Base-by-base conservation (phyloP, 2,797 vertebrate genomes). In the Myripristis jacobus region DNA sequence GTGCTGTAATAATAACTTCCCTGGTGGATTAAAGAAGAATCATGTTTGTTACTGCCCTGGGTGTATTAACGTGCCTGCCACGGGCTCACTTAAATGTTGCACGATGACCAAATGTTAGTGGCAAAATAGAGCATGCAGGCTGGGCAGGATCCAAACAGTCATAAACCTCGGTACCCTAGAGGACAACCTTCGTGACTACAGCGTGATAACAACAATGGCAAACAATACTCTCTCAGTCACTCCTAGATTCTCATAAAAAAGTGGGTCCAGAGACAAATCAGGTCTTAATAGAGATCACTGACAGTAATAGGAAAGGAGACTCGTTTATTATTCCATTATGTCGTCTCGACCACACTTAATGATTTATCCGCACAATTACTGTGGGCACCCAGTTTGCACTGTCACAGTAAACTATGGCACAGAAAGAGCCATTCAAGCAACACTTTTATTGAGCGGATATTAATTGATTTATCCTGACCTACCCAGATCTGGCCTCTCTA, bases 391-490 rank as follows among this genome's bases (percentile, higher is more conserved):
- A 71, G 81, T 77, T 81, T 81, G 80, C 62, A 64, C 57, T 79
- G 88, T 87, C 87, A 84, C 73, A 57, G 50, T 85, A 80, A 88
- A 85, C 81, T 52, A 76, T 64, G 66, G 78, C 64, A 71, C 59
- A 67, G 81, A 89, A 77, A 80, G 66, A 81, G 82, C 84, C 80
- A 85, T 65, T 71, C 78, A 64, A 71, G 62, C 70, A 73, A 81
- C 76, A 82, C 80, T 88, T 93, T 91, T 88, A 91, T 81, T 85
- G 90, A 91, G 86, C 62, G 74, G 74, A 87, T 91, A 92, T 92
- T 86, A 90, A 93, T 89, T 91, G 91, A 92, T 94, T 91, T 91
- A 88, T 92, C 85, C 80, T 85, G 78, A 88, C 80, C 86, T 87
- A 81, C 80, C 79, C 66, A 68, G 84, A 88, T 79, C 77, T 63